phyloP scores from a whole-genome alignment of 2,113 vertebrate genomes.

The Raja brachyura region DNA sequence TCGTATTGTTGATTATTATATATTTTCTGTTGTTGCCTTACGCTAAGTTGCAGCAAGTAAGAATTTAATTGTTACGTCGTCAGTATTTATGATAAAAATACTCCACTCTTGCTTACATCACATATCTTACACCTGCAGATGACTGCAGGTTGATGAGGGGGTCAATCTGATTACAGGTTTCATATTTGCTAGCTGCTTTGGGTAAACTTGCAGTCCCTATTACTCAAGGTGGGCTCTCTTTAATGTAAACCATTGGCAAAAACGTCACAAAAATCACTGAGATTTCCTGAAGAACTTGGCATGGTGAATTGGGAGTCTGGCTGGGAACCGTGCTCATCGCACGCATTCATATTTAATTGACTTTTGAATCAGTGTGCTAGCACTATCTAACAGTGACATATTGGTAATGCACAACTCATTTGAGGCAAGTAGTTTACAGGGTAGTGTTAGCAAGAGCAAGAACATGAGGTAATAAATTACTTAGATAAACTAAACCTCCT shows the following conservation, averaged over 20 bases:
- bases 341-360: background rate
- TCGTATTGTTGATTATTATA: too few species aligned
- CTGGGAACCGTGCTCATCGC: background rate
- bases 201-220: too few species aligned
- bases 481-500: background rate
- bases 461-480: background rate
- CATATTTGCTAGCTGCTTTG: background rate
- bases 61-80: too few species aligned
- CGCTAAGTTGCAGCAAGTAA: too few species aligned
- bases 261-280: background rate
- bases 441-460: background rate
- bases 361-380: background rate
- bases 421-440: background rate
- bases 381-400: background rate
- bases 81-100: too few species aligned
- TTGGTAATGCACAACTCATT: background rate
- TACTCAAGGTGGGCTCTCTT: background rate
- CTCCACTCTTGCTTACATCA: background rate
- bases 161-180: background rate
- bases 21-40: too few species aligned
- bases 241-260: background rate
- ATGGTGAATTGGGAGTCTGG: background rate
- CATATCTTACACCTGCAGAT: background rate
- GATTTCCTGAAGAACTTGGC: too few species aligned
- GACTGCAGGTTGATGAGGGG: background rate